Evolutionary conservation across 2,113 vertebrate species (phyloP), one percentile per base, ranked within the genome.

Genomic region (Leptobrachium ailaonicum): DNA sequence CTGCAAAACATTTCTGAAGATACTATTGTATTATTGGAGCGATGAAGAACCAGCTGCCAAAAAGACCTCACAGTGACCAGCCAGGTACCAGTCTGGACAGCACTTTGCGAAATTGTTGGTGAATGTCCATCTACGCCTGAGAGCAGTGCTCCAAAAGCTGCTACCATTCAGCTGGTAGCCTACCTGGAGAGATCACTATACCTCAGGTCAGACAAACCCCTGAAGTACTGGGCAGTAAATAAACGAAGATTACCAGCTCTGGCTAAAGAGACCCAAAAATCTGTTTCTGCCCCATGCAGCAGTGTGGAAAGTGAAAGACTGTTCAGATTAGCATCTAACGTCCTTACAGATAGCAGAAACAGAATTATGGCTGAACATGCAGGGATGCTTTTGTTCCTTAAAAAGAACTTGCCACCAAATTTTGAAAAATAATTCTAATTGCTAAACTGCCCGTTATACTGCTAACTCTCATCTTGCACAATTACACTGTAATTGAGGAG

Each of bases 91-190:
- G 60, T 14, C 60, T 63, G 2, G 62, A 63, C 5, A 12, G 62
- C 2, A 2, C 14, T 32, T n/a, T 14, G 2, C 7, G 62, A 63
- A 63, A 63, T 63, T 63, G 62, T 14, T 12, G 62, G 62, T 63
- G 62, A 63, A 63, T 8, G 62, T 63, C 13, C 62, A 63, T 2
- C 62, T 63, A 32, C 62, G 14, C 14, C 2, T 32, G 1, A 63
- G 62, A 63, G 7, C 62, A 63, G 62, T 63, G 62, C 62, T 63
- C 62, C 62, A 63, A 63, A 63, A 63, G 62, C 62, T 63, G 62
- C 62, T 13, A 63, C 62, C 6, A 63, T 63, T 13, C 62, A 63
- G 62, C 62, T 63, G 20, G 62, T 13, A 1, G 41, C 41, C 20
- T 32, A 32, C 20, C 20, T 32, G 20, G 20, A 32, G 20, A 32